Conservation (phyloP, 1,140 invertebrate genomes). For the Eupeodes corollae region DNA sequence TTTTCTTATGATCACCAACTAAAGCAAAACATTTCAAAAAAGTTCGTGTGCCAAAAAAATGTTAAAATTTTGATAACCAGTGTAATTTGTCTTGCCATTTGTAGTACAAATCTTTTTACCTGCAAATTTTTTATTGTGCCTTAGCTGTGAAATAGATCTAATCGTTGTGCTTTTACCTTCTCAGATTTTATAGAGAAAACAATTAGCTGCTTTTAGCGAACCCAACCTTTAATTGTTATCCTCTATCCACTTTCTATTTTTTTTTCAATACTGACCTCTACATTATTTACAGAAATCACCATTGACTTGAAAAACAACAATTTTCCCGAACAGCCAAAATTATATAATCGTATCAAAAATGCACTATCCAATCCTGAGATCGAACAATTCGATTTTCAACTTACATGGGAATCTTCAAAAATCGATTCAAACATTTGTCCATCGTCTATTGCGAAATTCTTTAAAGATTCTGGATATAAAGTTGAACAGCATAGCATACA, state of each 20-base stretch:
- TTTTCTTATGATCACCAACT: too few relatives aligned
- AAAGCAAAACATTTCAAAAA: too few relatives aligned
- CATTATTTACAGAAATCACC: background rate
- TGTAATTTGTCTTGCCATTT: too few relatives aligned
- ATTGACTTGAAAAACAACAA: background rate
- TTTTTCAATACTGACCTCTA: background rate
- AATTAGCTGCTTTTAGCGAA: too few relatives aligned
- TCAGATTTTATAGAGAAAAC: too few relatives aligned
- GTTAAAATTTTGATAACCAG: too few relatives aligned
- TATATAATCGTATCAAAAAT: background rate
- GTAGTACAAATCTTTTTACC: too few relatives aligned
- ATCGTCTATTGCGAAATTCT: conserved; percentile 49
- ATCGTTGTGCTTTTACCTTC: too few relatives aligned
- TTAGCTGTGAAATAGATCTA: too few relatives aligned
- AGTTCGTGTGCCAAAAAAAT: too few relatives aligned
- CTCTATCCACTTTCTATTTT: background rate
- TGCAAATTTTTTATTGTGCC: too few relatives aligned
- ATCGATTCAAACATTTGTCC: conserved; percentile 43
- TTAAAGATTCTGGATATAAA: conserved; percentile 36
- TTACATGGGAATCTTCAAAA: conserved; percentile 47
- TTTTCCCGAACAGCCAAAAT: background rate
- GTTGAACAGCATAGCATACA: conserved; percentile 39
- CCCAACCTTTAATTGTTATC: background rate
- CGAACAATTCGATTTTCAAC: background rate
- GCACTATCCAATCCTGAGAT: background rate